These are phyloP conservation scores for Drosophila limbata DNA, from an alignment of 2,888 invertebrate species.

Conservation along the genomic window DNA sequence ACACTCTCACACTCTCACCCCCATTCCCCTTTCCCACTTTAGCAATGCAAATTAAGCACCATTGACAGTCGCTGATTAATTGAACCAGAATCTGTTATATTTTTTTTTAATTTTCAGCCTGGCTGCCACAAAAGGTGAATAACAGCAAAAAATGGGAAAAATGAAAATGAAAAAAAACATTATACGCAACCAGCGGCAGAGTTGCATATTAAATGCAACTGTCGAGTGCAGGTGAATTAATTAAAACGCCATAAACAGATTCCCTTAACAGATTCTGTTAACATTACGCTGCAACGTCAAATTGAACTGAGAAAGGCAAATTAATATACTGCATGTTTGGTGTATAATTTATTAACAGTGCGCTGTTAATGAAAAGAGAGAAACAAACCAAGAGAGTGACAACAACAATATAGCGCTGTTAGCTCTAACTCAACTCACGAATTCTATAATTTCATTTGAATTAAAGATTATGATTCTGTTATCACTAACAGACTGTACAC, in stretches of 20 bases:
- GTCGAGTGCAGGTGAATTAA: constrained; percentile 52
- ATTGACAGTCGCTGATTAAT: constrained; percentile 78
- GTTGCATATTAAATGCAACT: constrained; percentile 67
- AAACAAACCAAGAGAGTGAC: too few species aligned
- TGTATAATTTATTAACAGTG: constrained; percentile 1
- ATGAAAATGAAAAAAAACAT: constrained; percentile 44
- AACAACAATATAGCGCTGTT: too few species aligned
- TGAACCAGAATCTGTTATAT: constrained; percentile 65
- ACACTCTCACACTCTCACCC: not conserved
- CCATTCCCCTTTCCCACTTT: not conserved
- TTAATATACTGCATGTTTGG: not conserved
- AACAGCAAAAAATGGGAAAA: constrained; percentile 30
- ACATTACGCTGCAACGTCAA: not conserved
- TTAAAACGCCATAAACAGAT: constrained; percentile 55
- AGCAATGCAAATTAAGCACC: constrained; percentile 64
- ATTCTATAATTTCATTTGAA: too few species aligned
- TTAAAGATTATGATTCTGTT: constrained; percentile 7
- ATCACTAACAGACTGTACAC: constrained; percentile 34
- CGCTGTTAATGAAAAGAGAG: constrained; percentile 7
- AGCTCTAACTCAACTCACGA: too few species aligned
- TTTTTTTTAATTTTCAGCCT: constrained; percentile 56
- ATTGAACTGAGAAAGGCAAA: constrained; percentile 4
- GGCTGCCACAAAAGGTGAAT: constrained; percentile 5
- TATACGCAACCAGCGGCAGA: constrained; percentile 27
- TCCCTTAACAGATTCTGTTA: constrained; percentile 20